These are phyloP conservation scores for Phalacrocorax carbo DNA, from an alignment of 2,113 vertebrate genomes.

Conservation along the genomic window DNA sequence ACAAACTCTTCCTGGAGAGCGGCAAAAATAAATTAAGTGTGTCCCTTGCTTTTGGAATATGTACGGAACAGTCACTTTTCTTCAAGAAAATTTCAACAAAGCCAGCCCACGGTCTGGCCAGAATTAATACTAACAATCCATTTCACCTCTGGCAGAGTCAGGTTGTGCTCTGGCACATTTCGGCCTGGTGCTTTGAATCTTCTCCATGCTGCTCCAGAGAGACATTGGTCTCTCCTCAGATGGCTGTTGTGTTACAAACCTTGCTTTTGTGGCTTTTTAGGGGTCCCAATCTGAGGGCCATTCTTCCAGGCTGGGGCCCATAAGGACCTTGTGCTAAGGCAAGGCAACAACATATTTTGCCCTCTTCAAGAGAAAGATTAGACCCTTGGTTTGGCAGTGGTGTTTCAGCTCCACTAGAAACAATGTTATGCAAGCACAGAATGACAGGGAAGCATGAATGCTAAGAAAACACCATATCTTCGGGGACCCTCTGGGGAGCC, in stretches of 20 bases:
- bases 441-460: background rate
- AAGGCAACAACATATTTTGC: background rate
- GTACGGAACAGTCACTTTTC: background rate
- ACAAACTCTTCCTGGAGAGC: background rate
- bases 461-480: background rate
- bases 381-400: background rate
- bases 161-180: background rate
- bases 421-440: background rate
- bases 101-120: background rate
- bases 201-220: background rate
- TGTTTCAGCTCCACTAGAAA: background rate
- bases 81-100: background rate
- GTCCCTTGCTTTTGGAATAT: background rate
- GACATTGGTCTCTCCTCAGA: background rate
- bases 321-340: background rate
- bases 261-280: background rate
- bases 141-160: background rate
- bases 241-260: background rate
- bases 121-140: background rate
- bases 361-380: background rate
- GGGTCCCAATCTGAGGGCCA: background rate
- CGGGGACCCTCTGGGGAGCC: background rate
- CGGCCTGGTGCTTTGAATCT: background rate
- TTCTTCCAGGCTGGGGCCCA: background rate
- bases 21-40: constrained; percentile 12